Evolutionary conservation across 1,140 invertebrate genomes (phyloP), one percentile per base, ranked within the genome.

Genomic region (Macrocentrus cingulum): DNA sequence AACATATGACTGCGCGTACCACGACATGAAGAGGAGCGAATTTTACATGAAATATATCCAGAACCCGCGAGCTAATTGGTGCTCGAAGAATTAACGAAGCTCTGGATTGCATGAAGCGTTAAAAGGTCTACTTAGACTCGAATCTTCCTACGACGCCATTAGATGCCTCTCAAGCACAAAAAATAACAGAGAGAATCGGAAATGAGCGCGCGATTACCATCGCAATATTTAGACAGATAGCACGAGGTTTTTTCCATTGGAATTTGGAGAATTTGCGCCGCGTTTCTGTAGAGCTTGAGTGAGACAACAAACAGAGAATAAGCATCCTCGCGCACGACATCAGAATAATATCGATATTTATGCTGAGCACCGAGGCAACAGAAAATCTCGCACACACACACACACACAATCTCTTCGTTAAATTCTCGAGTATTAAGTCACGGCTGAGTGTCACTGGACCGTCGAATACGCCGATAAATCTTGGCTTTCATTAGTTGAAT

Each of bases 21-120:
- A n/a, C n/a, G n/a, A n/a, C n/a, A n/a, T n/a, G n/a, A n/a, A n/a
- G n/a, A n/a, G n/a, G n/a, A n/a, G n/a, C n/a, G n/a, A n/a, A 15
- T 42, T 22, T 15, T 15, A 19, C 23, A 25, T n/a, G 20, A 46
- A 25, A n/a, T 20, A 20, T 52, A 11, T 13, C 1, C 6, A 11
- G 7, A 2, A 6, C n/a, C 16, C 19, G 22, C 36, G 34, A 25
- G 37, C 51, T 54, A 54, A 54, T 54, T 54, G 51, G 37, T 22
- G 51, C 22, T 54, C 22, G 8, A 42, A 25, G 37, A 54, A 54
- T 54, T 54, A 54, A 54, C 51, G 22, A 44, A 54, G 51, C 37
- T 44, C 32, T 54, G 16, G 23, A 37, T 42, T 36, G 19, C 29
- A 23, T 15, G 15, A 8, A n/a, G 45, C 20, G 45, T 48, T 25